A percentile compares a stretch with the other conserved stretches of the same genome.
Conservation (phyloP, 2,797 vertebrate species). For the Apogon talboti region DNA sequence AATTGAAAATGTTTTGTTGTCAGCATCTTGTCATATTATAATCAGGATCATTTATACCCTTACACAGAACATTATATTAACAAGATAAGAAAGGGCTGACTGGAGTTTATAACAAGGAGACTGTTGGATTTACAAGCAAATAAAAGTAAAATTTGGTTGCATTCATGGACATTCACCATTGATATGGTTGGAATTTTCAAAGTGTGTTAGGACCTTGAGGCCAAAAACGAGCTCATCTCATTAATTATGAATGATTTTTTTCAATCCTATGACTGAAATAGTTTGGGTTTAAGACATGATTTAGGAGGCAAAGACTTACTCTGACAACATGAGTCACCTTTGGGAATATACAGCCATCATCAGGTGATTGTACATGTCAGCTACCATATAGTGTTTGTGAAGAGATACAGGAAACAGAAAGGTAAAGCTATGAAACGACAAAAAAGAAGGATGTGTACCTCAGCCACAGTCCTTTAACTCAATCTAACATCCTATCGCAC, state of each 20-base stretch:
- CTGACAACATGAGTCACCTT: slow-evolving; percentile 10
- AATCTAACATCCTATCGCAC: too few relatives aligned
- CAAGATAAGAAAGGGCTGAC: not conserved
- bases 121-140: too few relatives aligned
- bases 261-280: not conserved
- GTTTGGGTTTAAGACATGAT: not conserved
- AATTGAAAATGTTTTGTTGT: too few relatives aligned
- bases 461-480: too few relatives aligned
- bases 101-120: not conserved
- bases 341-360: slow-evolving; percentile 24
- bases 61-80: too few relatives aligned
- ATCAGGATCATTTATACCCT: too few relatives aligned
- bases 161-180: slow-evolving; percentile 7
- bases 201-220: not conserved
- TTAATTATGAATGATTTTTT: too few relatives aligned
- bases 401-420: slow-evolving; percentile 11
- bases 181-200: slow-evolving; percentile 12
- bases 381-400: slow-evolving; percentile 9
- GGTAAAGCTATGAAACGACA: slow-evolving; percentile 30
- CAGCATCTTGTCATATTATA: too few relatives aligned
- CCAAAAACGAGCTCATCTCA: not conserved
- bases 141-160: not conserved
- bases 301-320: not conserved
- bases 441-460: not conserved
- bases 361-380: slow-evolving; percentile 24